Base-by-base conservation (phyloP, 2,113 vertebrate genomes). In the Zosterops pallidus region DNA sequence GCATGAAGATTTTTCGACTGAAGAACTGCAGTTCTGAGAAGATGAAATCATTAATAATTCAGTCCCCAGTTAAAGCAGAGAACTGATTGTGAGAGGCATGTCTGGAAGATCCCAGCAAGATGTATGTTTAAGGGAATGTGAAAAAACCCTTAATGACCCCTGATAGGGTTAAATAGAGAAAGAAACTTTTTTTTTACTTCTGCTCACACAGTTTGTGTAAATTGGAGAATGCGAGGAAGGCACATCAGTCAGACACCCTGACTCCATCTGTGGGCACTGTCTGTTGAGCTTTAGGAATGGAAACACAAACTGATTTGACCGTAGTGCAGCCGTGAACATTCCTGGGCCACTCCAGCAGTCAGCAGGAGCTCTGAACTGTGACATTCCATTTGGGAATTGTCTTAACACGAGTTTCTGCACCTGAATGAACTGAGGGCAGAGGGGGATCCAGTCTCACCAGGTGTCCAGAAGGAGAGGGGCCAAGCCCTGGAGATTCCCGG, bases 401-500 rank as follows among this genome's bases (percentile, higher is more conserved):
- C 49, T 9, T 8, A 33, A 29, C 31, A 16, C 35, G 8, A 12
- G 4, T 56, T 42, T 19, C 21, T 39, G 56, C 7, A 3, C 39
- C 80, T 53, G 56, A 15, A 5, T 22, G 29, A 63, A 3, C 52
- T 3, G 14, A 33, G 52, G 63, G 63, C 44, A 55, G 19, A 50
- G 26, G 13, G 41, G 20, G 14, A 25, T 52, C 20, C 50, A 55
- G 33, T 28, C 50, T 20, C 33, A 17, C 24, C 53, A 23, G 24
- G 3, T 8, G 28, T 25, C 44, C 74, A 42, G 39, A 25, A 67
- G 26, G 46, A 26, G 44, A 68, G 35, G 46, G 23, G 57, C 14
- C 12, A 2, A 52, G 19, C 3, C 3, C 2, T 4, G 57, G 56
- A 24, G 65, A 7, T 31, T 22, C 5, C 55, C 1, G 0, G 0